Base-by-base conservation (phyloP, 1,140 invertebrate genomes). In the Plutomurus gul region DNA sequence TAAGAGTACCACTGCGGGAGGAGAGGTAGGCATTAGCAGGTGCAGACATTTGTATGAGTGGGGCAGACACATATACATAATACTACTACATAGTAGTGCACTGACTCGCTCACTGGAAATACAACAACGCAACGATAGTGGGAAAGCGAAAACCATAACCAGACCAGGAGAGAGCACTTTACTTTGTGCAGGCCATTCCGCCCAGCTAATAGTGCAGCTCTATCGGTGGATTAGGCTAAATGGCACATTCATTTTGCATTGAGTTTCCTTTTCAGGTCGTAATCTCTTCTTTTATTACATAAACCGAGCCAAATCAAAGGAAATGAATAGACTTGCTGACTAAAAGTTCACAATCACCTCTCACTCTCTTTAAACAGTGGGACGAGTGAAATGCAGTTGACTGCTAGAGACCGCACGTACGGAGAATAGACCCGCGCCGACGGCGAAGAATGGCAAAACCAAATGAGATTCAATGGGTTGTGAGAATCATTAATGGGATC, bases 221-320 rank as follows among this genome's bases (percentile, higher is more conserved):
- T 56, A 27, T 56, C 51, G 51, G 6, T 27, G 51, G 51, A 56
- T 56, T 56, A 56, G 22, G 51, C 51, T 56, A 56, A 56, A 56
- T 56, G 51, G 51, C 51, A 56, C 51, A 56, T 56, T 56, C 51
- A 56, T 56, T 56, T 56, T 56, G 51, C 51, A 56, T 56, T 56
- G 51, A 56, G 51, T 56, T 56, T 56, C 51, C 39, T 56, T 56
- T 56, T 30, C 51, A 56, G 51, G 20, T 56, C 51, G 51, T 56
- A 56, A 56, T 56, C 51, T 56, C 51, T 7, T 56, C 25, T 56
- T 56, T 56, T 56, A 56, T 56, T 56, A 56, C 51, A 56, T 56
- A 56, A 56, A 56, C 51, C 51, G 30, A 56, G 25, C 51, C 51
- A 56, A 56, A 56, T 56, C 51, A 56, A 56, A 56, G 25, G 20